Evolutionary conservation across 2,797 vertebrate species (phyloP), one percentile per base, ranked within the genome.

Genomic region (Rhynchonycteris naso): DNA sequence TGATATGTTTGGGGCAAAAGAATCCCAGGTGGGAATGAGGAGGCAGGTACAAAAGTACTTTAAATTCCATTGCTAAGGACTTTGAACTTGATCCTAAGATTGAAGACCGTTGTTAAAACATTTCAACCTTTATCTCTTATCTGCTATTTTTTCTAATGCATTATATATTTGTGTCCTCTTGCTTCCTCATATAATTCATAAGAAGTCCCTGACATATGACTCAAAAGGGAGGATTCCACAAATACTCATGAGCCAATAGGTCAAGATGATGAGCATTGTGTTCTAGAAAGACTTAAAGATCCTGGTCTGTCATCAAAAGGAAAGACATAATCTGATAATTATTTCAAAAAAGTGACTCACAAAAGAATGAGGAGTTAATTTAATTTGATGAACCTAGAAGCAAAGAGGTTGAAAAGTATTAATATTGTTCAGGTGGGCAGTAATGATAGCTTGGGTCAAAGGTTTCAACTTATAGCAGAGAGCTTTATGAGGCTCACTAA

Each of bases 281-380:
- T 87, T 86, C 3, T 56, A 84, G 56, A 50, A 91, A 87, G 47
- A 76, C 38, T 59, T 92, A 47, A 63, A 92, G 86, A 91, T 91
- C 43, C 30, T 78, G 24, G 24, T 81, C 12, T 19, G 13, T 83
- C 54, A 30, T 81, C 80, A 83, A 50, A 86, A 79, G 38, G 38
- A 91, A 88, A 75, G 9, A 65, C 22, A 52, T 52, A 82, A 72
- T 76, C 28, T 33, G 43, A 91, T 58, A 80, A 19, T 69, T 84
- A 24, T 86, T 94, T 94, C 87, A n/a, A 63, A 82, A 95, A 86
- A 86, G 47, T 75, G 59, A 80, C 83, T 96, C 71, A 75, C 10
- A 10, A 52, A 47, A 63, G 69, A 79, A 93, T 80, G 72, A 91
- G 52, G 2, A 81, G 87, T 76, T 66, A 19, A 78, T 94, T 96